Conservation (phyloP, 2,113 vertebrate genomes). For the Stomatorhinus ivindoensis region DNA sequence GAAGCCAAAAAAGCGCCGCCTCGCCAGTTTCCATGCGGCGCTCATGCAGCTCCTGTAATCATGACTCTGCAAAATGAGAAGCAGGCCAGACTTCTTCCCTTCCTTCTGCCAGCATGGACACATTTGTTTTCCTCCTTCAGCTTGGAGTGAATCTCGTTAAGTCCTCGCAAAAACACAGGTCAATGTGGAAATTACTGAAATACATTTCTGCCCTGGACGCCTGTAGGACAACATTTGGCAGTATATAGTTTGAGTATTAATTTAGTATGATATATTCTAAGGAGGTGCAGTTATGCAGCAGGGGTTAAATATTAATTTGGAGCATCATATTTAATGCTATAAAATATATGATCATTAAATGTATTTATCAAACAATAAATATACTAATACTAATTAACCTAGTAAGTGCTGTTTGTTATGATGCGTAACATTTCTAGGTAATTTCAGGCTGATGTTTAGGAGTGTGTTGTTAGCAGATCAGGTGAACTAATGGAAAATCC, state of each 20-base stretch:
- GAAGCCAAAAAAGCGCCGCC: background rate
- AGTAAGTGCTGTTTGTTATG: background rate
- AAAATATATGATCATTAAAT: background rate
- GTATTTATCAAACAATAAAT: background rate
- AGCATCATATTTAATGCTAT: background rate
- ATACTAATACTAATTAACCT: background rate
- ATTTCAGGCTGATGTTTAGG: background rate
- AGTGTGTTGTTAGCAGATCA: background rate
- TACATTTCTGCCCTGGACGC: background rate
- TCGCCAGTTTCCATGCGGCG: background rate
- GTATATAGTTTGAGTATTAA: background rate
- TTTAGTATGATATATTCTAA: background rate
- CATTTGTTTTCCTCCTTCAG: background rate
- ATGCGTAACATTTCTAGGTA: background rate
- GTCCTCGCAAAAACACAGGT: background rate
- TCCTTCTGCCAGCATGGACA: background rate
- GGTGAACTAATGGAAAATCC: background rate
- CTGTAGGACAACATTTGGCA: background rate
- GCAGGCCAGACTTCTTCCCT: background rate
- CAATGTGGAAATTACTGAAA: background rate
- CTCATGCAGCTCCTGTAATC: background rate
- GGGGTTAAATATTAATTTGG: background rate
- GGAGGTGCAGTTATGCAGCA: background rate
- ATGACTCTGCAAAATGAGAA: background rate
- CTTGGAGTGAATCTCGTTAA: background rate